Conservation (phyloP, 2,797 vertebrate species). For the Perdix hodgsoniae region DNA sequence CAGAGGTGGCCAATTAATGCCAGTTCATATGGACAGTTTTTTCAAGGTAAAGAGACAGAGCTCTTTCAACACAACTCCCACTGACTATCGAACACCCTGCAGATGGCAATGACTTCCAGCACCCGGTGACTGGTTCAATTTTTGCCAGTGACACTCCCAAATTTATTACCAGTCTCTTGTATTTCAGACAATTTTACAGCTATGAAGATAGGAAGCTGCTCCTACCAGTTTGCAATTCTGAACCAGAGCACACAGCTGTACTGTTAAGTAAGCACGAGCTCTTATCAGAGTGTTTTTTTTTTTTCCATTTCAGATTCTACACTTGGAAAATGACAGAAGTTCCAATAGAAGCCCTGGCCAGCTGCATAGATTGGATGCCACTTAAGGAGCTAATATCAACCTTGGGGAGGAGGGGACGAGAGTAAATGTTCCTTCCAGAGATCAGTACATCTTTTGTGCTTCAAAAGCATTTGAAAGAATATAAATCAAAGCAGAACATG, state of each 20-base stretch:
- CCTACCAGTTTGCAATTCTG: not conserved
- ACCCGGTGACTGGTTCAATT: not conserved
- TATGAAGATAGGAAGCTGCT: not conserved
- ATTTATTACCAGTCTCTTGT: not conserved
- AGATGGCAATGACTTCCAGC: not conserved
- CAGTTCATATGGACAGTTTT: not conserved
- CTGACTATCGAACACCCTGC: not conserved
- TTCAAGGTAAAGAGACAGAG: not conserved
- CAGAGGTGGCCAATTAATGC: not conserved
- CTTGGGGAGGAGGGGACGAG: not conserved
- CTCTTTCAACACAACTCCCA: not conserved
- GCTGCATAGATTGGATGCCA: constrained; percentile 67
- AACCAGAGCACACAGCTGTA: not conserved
- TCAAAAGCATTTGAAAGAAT: constrained; percentile 56
- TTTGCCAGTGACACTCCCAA: not conserved
- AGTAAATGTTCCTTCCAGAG: constrained; percentile 62
- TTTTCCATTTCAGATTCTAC: not conserved
- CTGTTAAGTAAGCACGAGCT: not conserved
- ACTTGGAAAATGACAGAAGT: not conserved
- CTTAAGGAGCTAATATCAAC: constrained; percentile 55
- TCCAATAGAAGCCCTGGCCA: not conserved
- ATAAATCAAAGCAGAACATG: constrained; percentile 75
- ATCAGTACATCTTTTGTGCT: constrained; percentile 43
- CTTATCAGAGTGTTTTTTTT: not conserved
- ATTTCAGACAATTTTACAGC: not conserved